Conservation (phyloP, 1,140 invertebrate genomes). For the Protaetia brevitarsis region DNA sequence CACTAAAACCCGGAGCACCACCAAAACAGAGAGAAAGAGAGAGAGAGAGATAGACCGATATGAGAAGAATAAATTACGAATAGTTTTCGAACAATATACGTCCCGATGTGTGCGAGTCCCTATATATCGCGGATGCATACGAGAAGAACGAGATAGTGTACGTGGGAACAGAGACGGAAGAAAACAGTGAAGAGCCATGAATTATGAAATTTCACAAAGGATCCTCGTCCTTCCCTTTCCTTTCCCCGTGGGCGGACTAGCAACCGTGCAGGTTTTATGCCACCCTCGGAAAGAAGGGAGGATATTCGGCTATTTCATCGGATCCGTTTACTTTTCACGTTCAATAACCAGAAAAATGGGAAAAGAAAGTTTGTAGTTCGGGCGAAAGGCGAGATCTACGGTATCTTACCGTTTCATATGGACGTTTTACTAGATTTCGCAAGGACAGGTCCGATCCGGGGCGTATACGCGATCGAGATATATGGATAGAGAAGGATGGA, state of each 20-base stretch:
- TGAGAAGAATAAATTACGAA: slow-evolving; percentile 15
- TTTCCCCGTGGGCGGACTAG: neutral
- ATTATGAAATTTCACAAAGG: slow-evolving; percentile 32
- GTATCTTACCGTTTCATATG: no score
- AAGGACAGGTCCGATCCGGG: neutral
- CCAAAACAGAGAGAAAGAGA: no score
- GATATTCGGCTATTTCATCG: slow-evolving; percentile 17
- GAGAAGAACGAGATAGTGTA: neutral
- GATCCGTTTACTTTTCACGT: slow-evolving; percentile 33
- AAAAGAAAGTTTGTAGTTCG: slow-evolving; percentile 25
- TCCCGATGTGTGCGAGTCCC: no score
- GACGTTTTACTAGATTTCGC: no score
- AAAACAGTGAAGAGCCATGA: slow-evolving; percentile 25
- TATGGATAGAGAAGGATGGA: neutral
- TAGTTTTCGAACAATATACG: slow-evolving; percentile 11
- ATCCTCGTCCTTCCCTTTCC: neutral
- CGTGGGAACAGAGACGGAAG: neutral
- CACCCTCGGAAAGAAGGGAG: slow-evolving; percentile 23
- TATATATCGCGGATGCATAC: neutral
- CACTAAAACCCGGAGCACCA: neutral
- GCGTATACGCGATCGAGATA: neutral
- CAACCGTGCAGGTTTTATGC: slow-evolving; percentile 30
- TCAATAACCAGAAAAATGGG: slow-evolving; percentile 32
- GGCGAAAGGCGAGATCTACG: no score
- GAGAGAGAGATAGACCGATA: no score